These are phyloP conservation scores for Pollicipes pollicipes DNA, from an alignment of 1,140 invertebrate species.

Conservation along the genomic window DNA sequence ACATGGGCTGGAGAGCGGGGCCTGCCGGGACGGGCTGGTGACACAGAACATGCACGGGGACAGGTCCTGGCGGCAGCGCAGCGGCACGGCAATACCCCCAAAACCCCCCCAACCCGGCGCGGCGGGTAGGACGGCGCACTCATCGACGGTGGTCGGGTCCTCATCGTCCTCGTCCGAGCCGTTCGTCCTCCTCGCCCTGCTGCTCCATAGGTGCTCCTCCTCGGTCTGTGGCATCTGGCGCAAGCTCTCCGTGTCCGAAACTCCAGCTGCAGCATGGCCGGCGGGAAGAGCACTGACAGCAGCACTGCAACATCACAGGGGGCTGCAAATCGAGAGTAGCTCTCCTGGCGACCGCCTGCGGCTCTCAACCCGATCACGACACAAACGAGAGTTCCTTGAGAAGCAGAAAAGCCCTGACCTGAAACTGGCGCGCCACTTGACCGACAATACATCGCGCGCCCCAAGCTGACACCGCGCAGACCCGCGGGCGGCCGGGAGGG, in stretches of 20 bases:
- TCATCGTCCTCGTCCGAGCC: constrained; percentile 16
- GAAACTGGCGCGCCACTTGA: too few relatives aligned
- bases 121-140: not conserved
- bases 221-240: constrained; percentile 92
- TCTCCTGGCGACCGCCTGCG: constrained; percentile 7
- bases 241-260: constrained; percentile 90
- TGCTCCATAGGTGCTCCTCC: constrained; percentile 60
- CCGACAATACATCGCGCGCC: too few relatives aligned
- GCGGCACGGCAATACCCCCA: too few relatives aligned
- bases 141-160: constrained; percentile 13
- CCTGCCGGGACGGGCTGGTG: too few relatives aligned
- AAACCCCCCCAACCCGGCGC: too few relatives aligned
- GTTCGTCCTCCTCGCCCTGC: constrained; percentile 20
- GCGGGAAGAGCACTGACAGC: constrained; percentile 67
- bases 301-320: too few relatives aligned
- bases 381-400: not conserved
- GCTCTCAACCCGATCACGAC: constrained; percentile 6
- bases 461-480: too few relatives aligned
- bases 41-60: too few relatives aligned
- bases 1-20: too few relatives aligned
- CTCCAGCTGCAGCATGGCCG: constrained; percentile 71
- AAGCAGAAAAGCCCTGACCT: not conserved
- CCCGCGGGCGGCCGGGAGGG: too few relatives aligned
- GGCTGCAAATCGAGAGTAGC: constrained; percentile 9
- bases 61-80: too few relatives aligned